phyloP scores from a whole-genome alignment of 2,113 vertebrate genomes.

The Trichechus manatus region DNA sequence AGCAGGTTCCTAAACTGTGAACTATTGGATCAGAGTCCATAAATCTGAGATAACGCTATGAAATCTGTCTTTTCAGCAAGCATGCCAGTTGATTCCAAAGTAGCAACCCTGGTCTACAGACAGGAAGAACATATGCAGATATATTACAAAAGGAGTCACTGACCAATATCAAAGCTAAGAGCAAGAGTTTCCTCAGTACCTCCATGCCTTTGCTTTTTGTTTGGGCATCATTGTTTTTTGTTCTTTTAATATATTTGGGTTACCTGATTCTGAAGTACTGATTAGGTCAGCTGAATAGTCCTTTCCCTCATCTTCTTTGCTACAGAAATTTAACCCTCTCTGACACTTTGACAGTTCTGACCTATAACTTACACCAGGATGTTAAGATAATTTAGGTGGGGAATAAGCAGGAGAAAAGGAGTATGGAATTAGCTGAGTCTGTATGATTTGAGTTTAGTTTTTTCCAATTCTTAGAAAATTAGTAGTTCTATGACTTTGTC shows the following conservation, averaged over 20 bases:
- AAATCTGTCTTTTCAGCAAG: background rate
- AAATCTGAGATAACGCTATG: background rate
- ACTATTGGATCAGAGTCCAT: background rate
- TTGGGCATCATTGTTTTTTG: background rate
- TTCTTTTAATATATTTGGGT: background rate
- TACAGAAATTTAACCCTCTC: background rate
- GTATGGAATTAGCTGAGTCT: conserved; percentile 7
- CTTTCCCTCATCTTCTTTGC: background rate
- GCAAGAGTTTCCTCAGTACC: background rate
- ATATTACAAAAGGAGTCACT: background rate
- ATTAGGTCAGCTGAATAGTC: background rate
- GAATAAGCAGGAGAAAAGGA: background rate
- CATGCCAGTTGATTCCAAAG: background rate
- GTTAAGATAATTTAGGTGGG: background rate
- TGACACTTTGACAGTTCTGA: background rate
- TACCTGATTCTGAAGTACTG: background rate
- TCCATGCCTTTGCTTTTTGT: background rate
- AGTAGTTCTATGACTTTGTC: conserved; percentile 44
- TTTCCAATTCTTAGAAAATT: conserved; percentile 46
- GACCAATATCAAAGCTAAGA: background rate
- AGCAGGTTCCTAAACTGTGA: background rate
- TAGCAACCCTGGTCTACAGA: background rate
- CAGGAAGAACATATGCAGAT: background rate
- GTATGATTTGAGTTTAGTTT: conserved; percentile 1
- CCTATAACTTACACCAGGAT: background rate